Conservation (phyloP, 2,888 invertebrate genomes). For the Bhutanitis thaidina region DNA sequence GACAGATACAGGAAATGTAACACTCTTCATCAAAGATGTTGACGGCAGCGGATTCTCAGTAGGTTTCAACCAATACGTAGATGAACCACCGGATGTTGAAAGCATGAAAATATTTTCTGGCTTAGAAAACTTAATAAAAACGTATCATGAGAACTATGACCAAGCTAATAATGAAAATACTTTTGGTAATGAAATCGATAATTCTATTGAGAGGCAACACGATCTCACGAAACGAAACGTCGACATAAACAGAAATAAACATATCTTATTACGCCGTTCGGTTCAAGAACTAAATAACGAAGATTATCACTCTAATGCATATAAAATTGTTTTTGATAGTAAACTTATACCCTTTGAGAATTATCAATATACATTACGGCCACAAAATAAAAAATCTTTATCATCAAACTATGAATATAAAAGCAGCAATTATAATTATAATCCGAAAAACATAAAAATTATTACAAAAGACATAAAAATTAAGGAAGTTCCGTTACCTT, state of each 20-base stretch:
- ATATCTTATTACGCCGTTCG: constrained; percentile 31
- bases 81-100: constrained; percentile 56
- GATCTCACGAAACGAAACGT: constrained; percentile 24
- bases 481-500: constrained; percentile 24
- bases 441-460: constrained; percentile 20
- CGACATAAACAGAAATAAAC: constrained; percentile 6
- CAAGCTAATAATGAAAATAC: constrained; percentile 23
- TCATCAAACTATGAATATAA: constrained; percentile 23
- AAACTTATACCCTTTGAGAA: constrained; percentile 37
- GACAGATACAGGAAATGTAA: constrained; percentile 45
- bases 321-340: constrained; percentile 38
- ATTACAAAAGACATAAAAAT: constrained; percentile 17
- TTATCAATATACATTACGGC: constrained; percentile 40
- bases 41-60: constrained; percentile 62
- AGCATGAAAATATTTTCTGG: constrained; percentile 57
- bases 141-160: constrained; percentile 51
- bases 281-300: constrained; percentile 26
- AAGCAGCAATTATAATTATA: constrained; percentile 14
- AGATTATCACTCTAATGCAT: constrained; percentile 47
- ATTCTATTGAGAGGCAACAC: constrained; percentile 21
- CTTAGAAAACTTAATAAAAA: constrained; percentile 51
- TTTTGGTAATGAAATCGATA: constrained; percentile 22
- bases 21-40: constrained; percentile 55
- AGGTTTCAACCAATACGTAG: constrained; percentile 61
- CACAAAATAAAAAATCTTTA: constrained; percentile 26